Evolutionary conservation across 1,140 invertebrate species (phyloP), one percentile per base, ranked within the genome.

Genomic region (Wasmannia auropunctata): DNA sequence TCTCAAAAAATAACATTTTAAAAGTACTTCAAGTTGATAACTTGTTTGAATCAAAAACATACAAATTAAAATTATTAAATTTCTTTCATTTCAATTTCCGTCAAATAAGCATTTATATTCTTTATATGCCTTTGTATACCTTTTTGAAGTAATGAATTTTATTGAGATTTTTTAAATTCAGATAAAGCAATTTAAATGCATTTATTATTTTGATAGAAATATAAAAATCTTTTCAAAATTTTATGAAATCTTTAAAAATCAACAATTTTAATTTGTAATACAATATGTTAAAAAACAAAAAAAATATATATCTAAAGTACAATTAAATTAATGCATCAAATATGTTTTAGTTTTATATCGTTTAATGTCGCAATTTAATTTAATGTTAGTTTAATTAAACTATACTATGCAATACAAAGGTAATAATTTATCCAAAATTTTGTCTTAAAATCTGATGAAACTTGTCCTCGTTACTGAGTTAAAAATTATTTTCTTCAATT

Each of bases 401-500:
- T 6, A 31, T 25, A 76, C 25, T 6, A 31, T 25, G 14, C 8
- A 25, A 43, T 0, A 7, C 2, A 43, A 51, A 67, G 19, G 0
- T 34, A n/a, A 79, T n/a, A 19, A 37, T 79, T 51, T 4, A 46
- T 31, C 19, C 16, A 77, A n/a, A n/a, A 70, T 40, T 40, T 49
- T 58, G 2, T 37, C 3, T 43, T 40, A 14, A 0, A 25, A 0
- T 2, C 63, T 28, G 19, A 80, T 54, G 43, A 79, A 25, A 40
- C 16, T 8, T 31, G 2, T 40, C n/a, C 1, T 40, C 16, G 28
- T 25, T n/a, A n/a, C 8, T 5, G 16, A 69, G 43, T 80, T 80
- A 40, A 25, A 69, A 81, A 22, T 65, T 56, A 56, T 31, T 80
- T 37, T 67, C 19, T 67, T 22, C 31, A 69, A 69, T 51, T 51